A percentile compares a stretch with the other conserved stretches of the same genome.
Evolutionary conservation across 2,113 vertebrate species (phyloP).

Genomic region (Verasper variegatus): DNA sequence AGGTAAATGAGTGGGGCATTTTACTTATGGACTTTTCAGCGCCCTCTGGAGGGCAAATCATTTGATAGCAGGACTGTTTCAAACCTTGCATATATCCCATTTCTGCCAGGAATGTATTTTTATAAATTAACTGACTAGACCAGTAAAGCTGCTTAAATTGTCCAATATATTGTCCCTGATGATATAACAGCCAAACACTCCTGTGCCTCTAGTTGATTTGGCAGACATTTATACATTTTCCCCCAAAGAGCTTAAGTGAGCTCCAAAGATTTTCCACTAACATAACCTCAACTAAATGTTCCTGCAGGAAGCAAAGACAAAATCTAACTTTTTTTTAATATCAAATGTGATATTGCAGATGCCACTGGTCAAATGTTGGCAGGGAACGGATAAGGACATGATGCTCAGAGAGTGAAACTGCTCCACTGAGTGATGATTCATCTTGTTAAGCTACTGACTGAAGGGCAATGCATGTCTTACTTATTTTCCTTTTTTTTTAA

Average conservation of each 20-base stretch:
- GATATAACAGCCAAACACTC: neutral
- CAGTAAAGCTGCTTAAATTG: too few relatives aligned
- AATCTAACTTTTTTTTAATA: neutral
- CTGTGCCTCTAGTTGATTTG: neutral
- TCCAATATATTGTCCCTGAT: neutral
- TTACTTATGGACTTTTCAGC: neutral
- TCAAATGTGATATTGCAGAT: neutral
- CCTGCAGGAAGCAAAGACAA: neutral
- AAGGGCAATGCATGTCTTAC: neutral
- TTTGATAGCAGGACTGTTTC: neutral
- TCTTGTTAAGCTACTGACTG: neutral
- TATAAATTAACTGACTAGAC: neutral
- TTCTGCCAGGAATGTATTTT: neutral
- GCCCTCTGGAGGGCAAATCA: slow-evolving; percentile 7
- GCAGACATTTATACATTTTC: neutral
- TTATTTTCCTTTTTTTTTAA: slow-evolving; percentile 12
- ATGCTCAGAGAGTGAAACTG: neutral
- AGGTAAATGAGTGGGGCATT: too few relatives aligned
- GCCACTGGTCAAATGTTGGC: neutral
- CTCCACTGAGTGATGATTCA: neutral
- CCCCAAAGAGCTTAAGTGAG: neutral
- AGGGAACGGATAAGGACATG: neutral
- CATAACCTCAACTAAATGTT: neutral
- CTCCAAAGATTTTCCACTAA: neutral
- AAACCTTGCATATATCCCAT: too few relatives aligned